These are phyloP conservation scores for Mandrillus leucophaeus DNA, from an alignment of 2,113 vertebrate genomes.

Conservation along the genomic window DNA sequence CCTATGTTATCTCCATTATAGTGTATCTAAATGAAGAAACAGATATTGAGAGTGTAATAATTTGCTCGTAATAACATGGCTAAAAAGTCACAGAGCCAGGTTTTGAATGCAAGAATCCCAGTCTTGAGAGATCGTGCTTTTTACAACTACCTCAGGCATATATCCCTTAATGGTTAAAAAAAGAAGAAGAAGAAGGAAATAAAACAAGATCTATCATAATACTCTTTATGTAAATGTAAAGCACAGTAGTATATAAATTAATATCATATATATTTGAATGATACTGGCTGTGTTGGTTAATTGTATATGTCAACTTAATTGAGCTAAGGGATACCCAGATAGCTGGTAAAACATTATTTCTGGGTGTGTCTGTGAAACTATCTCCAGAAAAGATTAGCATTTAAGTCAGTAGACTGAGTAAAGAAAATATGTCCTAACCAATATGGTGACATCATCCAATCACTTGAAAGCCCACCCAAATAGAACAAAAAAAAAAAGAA, in stretches of 20 bases:
- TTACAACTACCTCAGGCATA: neutral
- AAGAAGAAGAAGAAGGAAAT: neutral
- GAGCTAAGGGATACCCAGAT: neutral
- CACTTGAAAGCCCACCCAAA: neutral
- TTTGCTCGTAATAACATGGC: neutral
- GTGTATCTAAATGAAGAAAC: neutral
- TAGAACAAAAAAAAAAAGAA: neutral
- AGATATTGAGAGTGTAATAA: neutral
- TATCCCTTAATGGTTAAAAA: neutral
- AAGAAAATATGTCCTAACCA: neutral
- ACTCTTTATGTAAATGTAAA: neutral
- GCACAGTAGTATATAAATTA: neutral
- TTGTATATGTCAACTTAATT: neutral
- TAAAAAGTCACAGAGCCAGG: neutral
- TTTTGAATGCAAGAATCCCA: neutral
- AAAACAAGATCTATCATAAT: neutral
- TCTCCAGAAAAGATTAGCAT: neutral
- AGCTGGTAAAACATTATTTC: neutral
- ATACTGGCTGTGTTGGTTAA: neutral
- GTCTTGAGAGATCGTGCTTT: neutral
- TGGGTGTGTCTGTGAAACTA: neutral
- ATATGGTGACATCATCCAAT: neutral
- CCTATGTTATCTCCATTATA: neutral
- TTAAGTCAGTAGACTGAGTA: neutral
- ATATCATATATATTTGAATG: neutral